Percentiles rank a stretch among this genome's conserved stretches.
These are phyloP conservation scores for Rhagoletis pomonella DNA, from an alignment of 1,140 invertebrate species.

Conservation along the genomic window DNA sequence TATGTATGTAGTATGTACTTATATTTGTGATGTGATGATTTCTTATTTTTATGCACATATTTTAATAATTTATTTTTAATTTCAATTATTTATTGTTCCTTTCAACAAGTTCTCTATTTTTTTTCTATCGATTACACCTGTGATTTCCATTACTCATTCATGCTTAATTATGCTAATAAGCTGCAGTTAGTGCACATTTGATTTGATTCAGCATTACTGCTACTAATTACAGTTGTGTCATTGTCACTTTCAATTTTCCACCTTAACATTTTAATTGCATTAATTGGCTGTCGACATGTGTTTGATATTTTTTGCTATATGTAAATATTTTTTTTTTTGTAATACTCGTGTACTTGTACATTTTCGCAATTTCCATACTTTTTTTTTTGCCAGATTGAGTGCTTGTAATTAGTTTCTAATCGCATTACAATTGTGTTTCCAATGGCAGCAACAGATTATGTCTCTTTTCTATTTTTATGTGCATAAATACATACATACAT, in stretches of 20 bases:
- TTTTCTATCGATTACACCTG: not conserved
- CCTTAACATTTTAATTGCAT: not conserved
- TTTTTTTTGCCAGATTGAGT: not conserved
- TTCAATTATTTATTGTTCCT: not conserved
- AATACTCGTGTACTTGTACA: not conserved
- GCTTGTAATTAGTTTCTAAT: slow-evolving; percentile 5
- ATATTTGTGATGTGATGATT: not conserved
- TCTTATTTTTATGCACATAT: not conserved
- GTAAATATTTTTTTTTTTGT: not conserved
- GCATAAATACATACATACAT: not conserved
- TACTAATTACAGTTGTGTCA: not conserved
- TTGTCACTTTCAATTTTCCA: not conserved
- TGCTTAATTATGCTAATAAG: slow-evolving; percentile 41
- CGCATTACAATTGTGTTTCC: slow-evolving; percentile 28
- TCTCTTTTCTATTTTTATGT: not conserved
- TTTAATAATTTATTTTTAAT: not conserved
- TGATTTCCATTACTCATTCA: not conserved
- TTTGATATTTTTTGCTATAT: not conserved
- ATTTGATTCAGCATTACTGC: not conserved
- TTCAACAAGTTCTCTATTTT: not conserved
- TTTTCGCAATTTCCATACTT: not conserved
- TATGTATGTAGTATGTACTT: not conserved
- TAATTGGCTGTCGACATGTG: slow-evolving; percentile 38
- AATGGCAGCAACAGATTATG: not conserved
- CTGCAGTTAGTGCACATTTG: slow-evolving; percentile 1